Base-by-base conservation (phyloP, 2,113 vertebrate species). In the Diadophis punctatus region DNA sequence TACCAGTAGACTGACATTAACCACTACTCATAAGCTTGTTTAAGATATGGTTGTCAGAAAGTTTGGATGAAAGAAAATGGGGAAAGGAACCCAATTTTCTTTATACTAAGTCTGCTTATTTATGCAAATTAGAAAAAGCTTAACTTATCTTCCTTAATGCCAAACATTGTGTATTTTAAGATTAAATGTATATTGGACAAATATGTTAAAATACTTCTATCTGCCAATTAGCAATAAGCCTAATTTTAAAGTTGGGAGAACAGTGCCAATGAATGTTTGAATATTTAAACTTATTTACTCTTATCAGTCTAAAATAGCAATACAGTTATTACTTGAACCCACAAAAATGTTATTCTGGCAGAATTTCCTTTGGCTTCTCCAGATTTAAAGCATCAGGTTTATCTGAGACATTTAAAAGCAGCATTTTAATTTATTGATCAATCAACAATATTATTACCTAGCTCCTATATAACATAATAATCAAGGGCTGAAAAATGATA, bases 391-490 rank as follows among this genome's bases (percentile, higher is more conserved):
- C 3, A 85, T 63, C 34, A 85, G 46, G 56, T 89, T 95, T 87
- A 85, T 89, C 94, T 89, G 89, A 93, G 14, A 9, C 55, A 91
- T 52, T 91, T 94, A 34, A 88, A 49, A 56, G 49, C 30, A 46
- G 51, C 12, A 46, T 93, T 20, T 95, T 90, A 94, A 84, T 85
- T 88, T 58, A 92, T 90, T 89, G 2, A 58, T 63, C 88, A 93
- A 93, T 92, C 85, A 43, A 18, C 90, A 63, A 1, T 7, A 94
- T 93, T 93, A 94, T 43, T 94, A 92, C 52, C 56, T 89, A 3
- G 4, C 87, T 88, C 52, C 89, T 7, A 1, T 60, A 94, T 93
- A 53, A 85, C 25, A 46, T 53, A 94, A 43, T 12, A 96, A 27
- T 25, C 91, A 86, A 46, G 7, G 88, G 91, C 1, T n/a, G 90